These are phyloP conservation scores for Haplotaxodon microlepis DNA, from an alignment of 2,113 vertebrate genomes.

Conservation along the genomic window DNA sequence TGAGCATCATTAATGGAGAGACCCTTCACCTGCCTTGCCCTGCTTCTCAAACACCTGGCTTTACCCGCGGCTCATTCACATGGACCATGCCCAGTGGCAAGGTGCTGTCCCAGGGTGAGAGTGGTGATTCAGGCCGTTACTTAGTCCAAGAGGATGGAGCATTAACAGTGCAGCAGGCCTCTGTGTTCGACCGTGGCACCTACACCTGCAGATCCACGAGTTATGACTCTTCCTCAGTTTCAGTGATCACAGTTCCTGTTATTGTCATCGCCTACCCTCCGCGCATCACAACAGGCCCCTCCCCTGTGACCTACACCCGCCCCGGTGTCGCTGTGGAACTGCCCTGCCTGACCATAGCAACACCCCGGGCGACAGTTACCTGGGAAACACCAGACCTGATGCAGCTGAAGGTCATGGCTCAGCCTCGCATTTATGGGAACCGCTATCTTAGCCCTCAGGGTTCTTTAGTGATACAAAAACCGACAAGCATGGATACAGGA, in stretches of 20 bases:
- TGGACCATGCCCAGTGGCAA: slow-evolving; percentile 83
- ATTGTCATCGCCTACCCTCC: slow-evolving; percentile 91
- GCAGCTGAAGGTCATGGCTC: slow-evolving; percentile 70
- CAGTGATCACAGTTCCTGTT: slow-evolving; percentile 76
- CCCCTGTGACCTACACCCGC: slow-evolving; percentile 79
- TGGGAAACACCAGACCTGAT: slow-evolving; percentile 89
- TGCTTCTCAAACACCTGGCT: slow-evolving; percentile 24
- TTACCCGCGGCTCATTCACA: slow-evolving; percentile 41
- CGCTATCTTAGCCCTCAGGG: slow-evolving; percentile 86
- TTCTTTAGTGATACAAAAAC: slow-evolving; percentile 81
- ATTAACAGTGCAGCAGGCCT: slow-evolving; percentile 73
- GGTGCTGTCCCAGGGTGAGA: slow-evolving; percentile 71
- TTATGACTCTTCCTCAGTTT: slow-evolving; percentile 53
- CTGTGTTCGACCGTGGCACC: slow-evolving; percentile 85
- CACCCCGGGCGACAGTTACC: slow-evolving; percentile 80
- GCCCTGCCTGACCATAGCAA: slow-evolving; percentile 80
- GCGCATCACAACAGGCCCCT: slow-evolving; percentile 81
- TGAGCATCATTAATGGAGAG: slow-evolving; percentile 86
- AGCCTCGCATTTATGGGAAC: slow-evolving; percentile 83
- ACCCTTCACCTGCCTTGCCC: slow-evolving; percentile 77
- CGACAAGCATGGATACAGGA: slow-evolving; percentile 78
- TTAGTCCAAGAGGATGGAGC: slow-evolving; percentile 80
- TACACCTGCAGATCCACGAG: slow-evolving; percentile 77
- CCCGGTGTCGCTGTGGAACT: slow-evolving; percentile 80
- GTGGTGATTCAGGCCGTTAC: slow-evolving; percentile 58